Percentiles rank a stretch among this genome's conserved stretches.
Conservation (phyloP, 2,797 vertebrate species). For the Furcifer pardalis region DNA sequence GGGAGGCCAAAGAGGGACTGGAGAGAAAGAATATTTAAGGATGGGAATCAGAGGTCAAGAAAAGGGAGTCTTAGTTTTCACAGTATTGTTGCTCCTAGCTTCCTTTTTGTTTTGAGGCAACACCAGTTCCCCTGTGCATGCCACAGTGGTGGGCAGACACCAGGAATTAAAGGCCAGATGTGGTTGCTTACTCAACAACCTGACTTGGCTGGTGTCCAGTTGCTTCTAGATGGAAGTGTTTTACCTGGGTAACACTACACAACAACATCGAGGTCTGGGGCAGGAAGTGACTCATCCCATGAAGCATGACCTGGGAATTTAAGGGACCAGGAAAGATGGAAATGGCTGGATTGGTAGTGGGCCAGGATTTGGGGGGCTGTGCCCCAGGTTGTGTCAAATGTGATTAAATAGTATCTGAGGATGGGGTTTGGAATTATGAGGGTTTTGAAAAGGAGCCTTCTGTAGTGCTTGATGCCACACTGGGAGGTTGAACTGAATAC, state of each 20-base stretch:
- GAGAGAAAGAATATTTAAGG: slow-evolving; percentile 21
- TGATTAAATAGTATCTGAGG: background rate
- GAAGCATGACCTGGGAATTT: slow-evolving; percentile 17
- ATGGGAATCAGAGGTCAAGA: slow-evolving; percentile 26
- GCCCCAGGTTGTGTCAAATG: background rate
- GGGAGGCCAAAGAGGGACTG: slow-evolving; percentile 1
- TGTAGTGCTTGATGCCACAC: background rate
- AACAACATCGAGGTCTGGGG: slow-evolving; percentile 12
- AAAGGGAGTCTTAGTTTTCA: background rate
- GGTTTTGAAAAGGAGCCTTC: background rate
- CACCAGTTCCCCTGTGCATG: background rate
- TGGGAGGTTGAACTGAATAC: background rate
- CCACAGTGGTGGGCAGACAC: background rate
- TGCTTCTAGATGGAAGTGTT: slow-evolving; percentile 7
- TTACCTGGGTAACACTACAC: background rate
- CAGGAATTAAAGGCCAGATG: background rate
- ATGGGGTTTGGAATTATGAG: background rate
- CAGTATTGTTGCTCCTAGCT: background rate
- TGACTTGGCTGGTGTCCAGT: background rate
- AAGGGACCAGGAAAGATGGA: slow-evolving; percentile 28
- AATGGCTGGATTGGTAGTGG: background rate
- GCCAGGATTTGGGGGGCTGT: slow-evolving; percentile 5
- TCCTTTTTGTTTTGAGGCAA: background rate
- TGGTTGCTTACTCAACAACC: background rate
- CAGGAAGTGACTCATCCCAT: slow-evolving; percentile 38